Evolutionary conservation across 1,140 invertebrate species (phyloP).

Genomic region (Rhopalosiphum maidis): DNA sequence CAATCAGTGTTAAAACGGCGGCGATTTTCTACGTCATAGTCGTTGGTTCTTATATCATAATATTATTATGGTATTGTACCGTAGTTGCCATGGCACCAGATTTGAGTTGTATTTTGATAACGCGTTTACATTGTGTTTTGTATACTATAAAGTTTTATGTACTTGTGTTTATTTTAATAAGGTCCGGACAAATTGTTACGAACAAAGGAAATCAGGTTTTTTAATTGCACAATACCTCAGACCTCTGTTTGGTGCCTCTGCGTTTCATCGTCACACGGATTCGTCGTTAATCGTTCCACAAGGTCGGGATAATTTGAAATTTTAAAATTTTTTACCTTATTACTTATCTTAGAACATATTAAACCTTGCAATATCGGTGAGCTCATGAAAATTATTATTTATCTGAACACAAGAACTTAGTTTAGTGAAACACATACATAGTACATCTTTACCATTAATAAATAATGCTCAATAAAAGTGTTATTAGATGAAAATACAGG

Average conservation of each 20-base stretch:
- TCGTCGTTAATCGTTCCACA: neutral
- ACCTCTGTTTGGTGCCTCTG: neutral
- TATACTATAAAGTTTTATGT: neutral
- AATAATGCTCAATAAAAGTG: neutral
- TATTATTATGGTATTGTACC: neutral
- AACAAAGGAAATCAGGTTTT: slow-evolving; percentile 16
- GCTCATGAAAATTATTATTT: neutral
- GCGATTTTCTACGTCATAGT: neutral
- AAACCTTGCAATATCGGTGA: neutral
- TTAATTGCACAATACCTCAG: neutral
- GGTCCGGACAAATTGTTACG: neutral
- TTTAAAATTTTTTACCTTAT: neutral
- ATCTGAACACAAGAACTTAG: neutral
- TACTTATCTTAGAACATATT: neutral
- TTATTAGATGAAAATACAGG: neutral
- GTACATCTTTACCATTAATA: neutral
- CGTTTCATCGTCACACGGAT: neutral
- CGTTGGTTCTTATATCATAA: neutral
- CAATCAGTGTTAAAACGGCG: neutral
- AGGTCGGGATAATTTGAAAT: neutral
- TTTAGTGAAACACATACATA: neutral
- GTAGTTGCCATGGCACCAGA: slow-evolving; percentile 30
- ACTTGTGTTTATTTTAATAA: neutral
- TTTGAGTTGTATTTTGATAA: slow-evolving; percentile 23
- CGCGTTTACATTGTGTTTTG: neutral